Base-by-base conservation (phyloP, 2,797 vertebrate species). In the Discoglossus pictus region DNA sequence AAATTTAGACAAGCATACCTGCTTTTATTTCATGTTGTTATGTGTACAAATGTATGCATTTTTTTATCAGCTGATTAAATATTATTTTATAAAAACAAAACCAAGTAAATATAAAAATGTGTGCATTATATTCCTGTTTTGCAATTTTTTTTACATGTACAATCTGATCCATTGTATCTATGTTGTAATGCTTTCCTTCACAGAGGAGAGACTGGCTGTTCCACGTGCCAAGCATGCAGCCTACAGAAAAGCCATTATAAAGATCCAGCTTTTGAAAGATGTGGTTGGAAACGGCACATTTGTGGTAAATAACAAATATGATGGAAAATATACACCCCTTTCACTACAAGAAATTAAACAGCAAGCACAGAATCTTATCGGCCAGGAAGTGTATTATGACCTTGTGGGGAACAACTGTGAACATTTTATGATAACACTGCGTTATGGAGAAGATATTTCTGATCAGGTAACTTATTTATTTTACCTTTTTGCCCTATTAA, bases 261-360 rank as follows among this genome's bases (percentile, higher is more conserved):
- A 90, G 75, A 94, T 95, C 93, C 92, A 98, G 84, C 91, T 93
- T 38, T 80, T 98, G 68, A 94, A 95, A 74, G 94, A 94, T 1
- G 94, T 95, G 25, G 93, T 93, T 65, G 93, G 92, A 61, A 83
- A 74, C 0, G 83, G 97, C 75, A 82, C 76, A 0, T 97, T 93
- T 75, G 77, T 81, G 27, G 82, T 98, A 78, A 98, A 97, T 84
- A 98, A 98, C 76, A 98, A 98, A 77, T 96, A 97, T 0, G 94
- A 98, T 4, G 81, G 86, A 43, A 82, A 83, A 43, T 87, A 87
- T 66, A 73, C 83, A 0, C 95, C 94, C 1, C 84, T 91, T n/a
- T 90, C 94, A 0, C 64, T 92, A 70, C 71, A 76, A 17, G 87
- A 93, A 65, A 95, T 98, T 83, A 92, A 97, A 53, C 79, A 79